phyloP scores from a whole-genome alignment of 2,113 vertebrate genomes.

The Petrocephalus microphthalmus region DNA sequence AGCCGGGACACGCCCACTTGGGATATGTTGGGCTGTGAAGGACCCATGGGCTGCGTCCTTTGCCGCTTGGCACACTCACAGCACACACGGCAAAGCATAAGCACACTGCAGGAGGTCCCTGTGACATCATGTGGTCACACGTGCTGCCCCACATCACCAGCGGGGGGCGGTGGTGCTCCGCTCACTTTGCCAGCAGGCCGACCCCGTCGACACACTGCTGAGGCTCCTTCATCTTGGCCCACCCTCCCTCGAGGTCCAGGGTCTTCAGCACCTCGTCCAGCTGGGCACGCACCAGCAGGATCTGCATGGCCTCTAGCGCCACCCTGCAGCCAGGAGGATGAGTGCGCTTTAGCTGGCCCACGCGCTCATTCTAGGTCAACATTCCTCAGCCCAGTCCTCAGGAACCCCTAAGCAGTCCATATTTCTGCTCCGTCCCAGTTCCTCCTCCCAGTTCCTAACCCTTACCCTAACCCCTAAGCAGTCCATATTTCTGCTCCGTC shows the following conservation, averaged over 20 bases:
- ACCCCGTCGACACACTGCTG: slow-evolving; percentile 70
- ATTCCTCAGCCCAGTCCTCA: no score
- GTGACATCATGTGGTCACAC: neutral
- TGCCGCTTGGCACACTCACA: no score
- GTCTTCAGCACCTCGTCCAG: slow-evolving; percentile 59
- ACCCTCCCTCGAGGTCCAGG: slow-evolving; percentile 62
- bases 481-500: neutral
- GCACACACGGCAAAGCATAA: neutral
- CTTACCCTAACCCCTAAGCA: neutral
- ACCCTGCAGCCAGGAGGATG: slow-evolving; percentile 51
- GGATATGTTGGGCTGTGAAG: neutral
- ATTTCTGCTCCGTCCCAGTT: neutral
- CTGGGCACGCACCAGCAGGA: slow-evolving; percentile 64
- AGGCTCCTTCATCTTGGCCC: slow-evolving; percentile 64
- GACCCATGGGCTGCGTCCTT: neutral
- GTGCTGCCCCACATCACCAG: neutral
- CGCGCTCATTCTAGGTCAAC: no score
- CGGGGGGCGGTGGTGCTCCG: neutral
- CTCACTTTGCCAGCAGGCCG: slow-evolving; percentile 66
- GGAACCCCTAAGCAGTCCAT: neutral
- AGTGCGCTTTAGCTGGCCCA: no score
- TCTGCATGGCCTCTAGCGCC: slow-evolving; percentile 66
- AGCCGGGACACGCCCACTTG: neutral
- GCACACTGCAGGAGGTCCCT: neutral
- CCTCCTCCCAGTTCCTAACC: no score